phyloP scores from a whole-genome alignment of 2,113 vertebrate species.

The Bucco capensis region DNA sequence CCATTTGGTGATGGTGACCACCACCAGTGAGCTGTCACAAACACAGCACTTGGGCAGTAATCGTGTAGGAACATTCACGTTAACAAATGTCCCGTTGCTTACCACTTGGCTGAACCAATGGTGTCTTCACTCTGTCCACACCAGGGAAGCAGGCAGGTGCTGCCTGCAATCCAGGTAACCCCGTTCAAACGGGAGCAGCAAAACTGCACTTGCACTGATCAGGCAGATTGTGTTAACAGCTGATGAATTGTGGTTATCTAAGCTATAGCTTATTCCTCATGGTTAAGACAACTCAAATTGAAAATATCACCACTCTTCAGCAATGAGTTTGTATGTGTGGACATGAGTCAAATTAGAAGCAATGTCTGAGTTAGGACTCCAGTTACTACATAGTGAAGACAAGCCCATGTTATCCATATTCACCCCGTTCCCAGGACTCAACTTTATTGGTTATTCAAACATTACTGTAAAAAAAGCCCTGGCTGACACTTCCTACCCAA shows the following conservation, averaged over 20 bases:
- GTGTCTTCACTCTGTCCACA: background rate
- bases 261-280: conserved; percentile 34
- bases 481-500: conserved; percentile 41
- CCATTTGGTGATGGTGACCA: background rate
- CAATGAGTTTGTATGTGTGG: background rate
- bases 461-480: background rate
- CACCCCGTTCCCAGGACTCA: background rate
- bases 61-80: accelerated
- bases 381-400: conserved; percentile 36
- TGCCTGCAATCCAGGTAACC: background rate
- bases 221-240: background rate
- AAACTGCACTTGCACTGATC: background rate
- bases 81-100: background rate
- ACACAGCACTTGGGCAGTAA: background rate
- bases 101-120: accelerated
- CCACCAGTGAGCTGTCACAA: background rate
- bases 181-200: background rate
- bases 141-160: background rate
- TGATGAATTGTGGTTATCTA: conserved; percentile 49
- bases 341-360: conserved; percentile 32
- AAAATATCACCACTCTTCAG: conserved; percentile 39
- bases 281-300: conserved; percentile 21
- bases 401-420: conserved; percentile 2
- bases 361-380: background rate
- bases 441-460: conserved; percentile 23